phyloP scores from a whole-genome alignment of 1,140 invertebrate species.

The Drosophila kikkawai region DNA sequence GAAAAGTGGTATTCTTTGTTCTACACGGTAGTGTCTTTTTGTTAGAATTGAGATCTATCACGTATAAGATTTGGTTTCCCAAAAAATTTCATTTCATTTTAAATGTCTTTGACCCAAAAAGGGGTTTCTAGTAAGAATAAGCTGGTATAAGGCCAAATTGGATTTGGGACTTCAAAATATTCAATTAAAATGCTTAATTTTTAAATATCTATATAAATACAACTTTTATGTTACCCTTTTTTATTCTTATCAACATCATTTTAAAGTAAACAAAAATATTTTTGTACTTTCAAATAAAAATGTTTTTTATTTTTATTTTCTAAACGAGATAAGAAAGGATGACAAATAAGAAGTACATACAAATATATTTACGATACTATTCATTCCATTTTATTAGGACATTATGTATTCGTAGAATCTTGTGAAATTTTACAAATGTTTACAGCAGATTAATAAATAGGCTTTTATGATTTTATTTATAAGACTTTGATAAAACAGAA shows the following conservation, averaged over 20 bases:
- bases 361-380: not conserved
- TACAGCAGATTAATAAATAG: not conserved
- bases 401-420: not conserved
- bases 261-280: not conserved
- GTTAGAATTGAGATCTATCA: not conserved
- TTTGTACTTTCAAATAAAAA: not conserved
- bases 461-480: not conserved
- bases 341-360: not conserved
- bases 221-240: too few species aligned
- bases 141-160: too few species aligned
- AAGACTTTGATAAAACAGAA: not conserved
- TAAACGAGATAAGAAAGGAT: not conserved
- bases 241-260: too few species aligned
- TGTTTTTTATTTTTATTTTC: not conserved
- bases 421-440: not conserved
- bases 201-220: too few species aligned
- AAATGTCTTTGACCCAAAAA: slow-evolving; percentile 9
- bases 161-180: too few species aligned
- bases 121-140: not conserved
- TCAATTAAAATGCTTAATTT: too few species aligned
- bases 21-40: not conserved
- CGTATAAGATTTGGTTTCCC: not conserved
- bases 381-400: not conserved
- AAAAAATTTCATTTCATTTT: not conserved
- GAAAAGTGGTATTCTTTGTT: slow-evolving; percentile 11